Evolutionary conservation across 2,113 vertebrate species (phyloP).

Genomic region (Chelonoidis abingdonii): DNA sequence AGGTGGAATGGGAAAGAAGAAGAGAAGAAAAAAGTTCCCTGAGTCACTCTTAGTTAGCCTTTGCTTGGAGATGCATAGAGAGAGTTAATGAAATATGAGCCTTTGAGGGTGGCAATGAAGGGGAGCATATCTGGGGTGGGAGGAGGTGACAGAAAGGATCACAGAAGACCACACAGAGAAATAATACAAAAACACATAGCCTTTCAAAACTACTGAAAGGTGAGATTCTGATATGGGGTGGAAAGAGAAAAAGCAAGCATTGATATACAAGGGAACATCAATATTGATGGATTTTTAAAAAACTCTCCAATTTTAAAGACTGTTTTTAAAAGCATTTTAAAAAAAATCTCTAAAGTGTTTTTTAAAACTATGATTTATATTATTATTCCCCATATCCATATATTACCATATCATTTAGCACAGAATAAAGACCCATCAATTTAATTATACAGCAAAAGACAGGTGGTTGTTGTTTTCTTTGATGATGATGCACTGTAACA

Average conservation of each 20-base stretch:
- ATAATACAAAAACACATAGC: neutral
- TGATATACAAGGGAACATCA: neutral
- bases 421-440: constrained; percentile 60
- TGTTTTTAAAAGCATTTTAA: neutral
- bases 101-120: neutral
- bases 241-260: neutral
- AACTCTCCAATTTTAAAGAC: neutral
- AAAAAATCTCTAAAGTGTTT: neutral
- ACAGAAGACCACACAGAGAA: neutral
- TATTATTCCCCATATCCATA: constrained; percentile 25
- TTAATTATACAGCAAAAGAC: constrained; percentile 66
- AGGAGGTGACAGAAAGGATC: neutral
- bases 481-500: constrained; percentile 67
- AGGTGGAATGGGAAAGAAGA: neutral
- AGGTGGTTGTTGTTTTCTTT: constrained; percentile 77
- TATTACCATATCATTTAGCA: constrained; percentile 66
- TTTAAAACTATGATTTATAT: constrained; percentile 31
- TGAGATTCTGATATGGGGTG: neutral
- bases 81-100: neutral
- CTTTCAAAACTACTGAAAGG: neutral
- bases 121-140: neutral
- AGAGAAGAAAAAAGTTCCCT: neutral
- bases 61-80: neutral
- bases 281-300: neutral
- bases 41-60: neutral